Evolutionary conservation across 2,113 vertebrate species (phyloP), one percentile per base, ranked within the genome.

Genomic region (Myxocyprinus asiaticus): DNA sequence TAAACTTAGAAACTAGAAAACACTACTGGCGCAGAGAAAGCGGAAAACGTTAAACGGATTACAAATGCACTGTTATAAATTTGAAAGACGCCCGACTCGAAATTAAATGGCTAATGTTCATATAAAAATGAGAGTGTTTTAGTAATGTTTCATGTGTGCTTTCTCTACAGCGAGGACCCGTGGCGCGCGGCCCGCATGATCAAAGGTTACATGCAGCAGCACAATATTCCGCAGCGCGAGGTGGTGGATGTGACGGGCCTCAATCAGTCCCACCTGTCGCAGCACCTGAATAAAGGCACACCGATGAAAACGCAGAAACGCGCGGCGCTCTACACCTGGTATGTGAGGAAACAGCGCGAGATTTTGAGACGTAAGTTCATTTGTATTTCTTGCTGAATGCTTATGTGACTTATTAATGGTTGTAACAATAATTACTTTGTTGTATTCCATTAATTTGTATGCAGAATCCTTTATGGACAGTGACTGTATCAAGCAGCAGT

Each of bases 221-320:
- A 99, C 93, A 99, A 99, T 90, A 99, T 99, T 88, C 98, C 98
- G 0, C 98, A 99, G 89, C 85, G 98, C 74, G 98, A 99, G 88
- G 98, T 99, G 84, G 98, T 99, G 77, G 98, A 99, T 6, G 93
- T 98, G 89, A 99, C 98, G 0, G 97, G 98, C 55, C 95, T 99
- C 88, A 99, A 99, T 89, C 98, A 99, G 91, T 99, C 97, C 4
- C 98, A 99, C 90, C 96, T 99, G 82, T 99, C 98, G 14, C 98
- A 99, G 91, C 98, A 99, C 91, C 97, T 99, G 88, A 99, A 99
- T 94, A 99, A 99, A 88, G 98, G 98, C 87, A 99, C 98, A 74
- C 98, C 98, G 61, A 99, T 99, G 98, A 99, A 99, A 91, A 99
- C 97, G 0, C 96, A 98, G 93, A 99, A 99, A 81, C 93, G 98